Base-by-base conservation (phyloP, 1,140 invertebrate genomes). In the Vanessa atalanta region DNA sequence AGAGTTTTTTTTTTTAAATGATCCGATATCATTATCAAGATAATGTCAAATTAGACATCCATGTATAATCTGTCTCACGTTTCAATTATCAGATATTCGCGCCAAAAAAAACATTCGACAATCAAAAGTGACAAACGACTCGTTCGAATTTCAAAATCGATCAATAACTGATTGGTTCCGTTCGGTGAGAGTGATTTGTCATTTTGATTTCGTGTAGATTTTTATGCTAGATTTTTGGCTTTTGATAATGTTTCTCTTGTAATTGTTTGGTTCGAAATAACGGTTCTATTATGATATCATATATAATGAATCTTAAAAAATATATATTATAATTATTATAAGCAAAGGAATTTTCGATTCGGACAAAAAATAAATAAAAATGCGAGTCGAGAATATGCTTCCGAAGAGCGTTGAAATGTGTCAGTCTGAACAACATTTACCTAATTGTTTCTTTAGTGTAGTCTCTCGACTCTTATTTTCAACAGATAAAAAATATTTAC, bases 61-160 rank as follows among this genome's bases (percentile, higher is more conserved):
- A 26, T 51, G 60, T 48, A 65, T 73, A 77, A 76, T 72, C 66
- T 72, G 70, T 77, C 37, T 43, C 63, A 79, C 80, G 79, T 81
- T 76, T 83, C 82, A 86, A 84, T 84, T 78, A 76, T 69, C 69
- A 47, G 66, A 80, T 63, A 77, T 65, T 73, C 70, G 77, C 73
- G 76, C 63, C 47, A 70, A 75, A 70, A 70, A 55, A 57, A 23
- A 67, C 43, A 26, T 78, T 80, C 67, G 74, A 79, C 77, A 79
- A 81, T 84, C 80, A 81, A 84, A 81, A 79, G 83, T 76, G 83
- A 84, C 82, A 84, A 86, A 84, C 82, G 83, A 83, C 83, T 76
- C 78, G 80, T 79, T 72, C 74, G 78, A 76, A 73, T 75, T 75
- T 66, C 68, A 75, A 76, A 72, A 55, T 61, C 75, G 71, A 75